A percentile compares a stretch with the other conserved stretches of the same genome.
These are phyloP conservation scores for Onychomys arenicola DNA, from an alignment of 2,797 vertebrate genomes.

Conservation along the genomic window DNA sequence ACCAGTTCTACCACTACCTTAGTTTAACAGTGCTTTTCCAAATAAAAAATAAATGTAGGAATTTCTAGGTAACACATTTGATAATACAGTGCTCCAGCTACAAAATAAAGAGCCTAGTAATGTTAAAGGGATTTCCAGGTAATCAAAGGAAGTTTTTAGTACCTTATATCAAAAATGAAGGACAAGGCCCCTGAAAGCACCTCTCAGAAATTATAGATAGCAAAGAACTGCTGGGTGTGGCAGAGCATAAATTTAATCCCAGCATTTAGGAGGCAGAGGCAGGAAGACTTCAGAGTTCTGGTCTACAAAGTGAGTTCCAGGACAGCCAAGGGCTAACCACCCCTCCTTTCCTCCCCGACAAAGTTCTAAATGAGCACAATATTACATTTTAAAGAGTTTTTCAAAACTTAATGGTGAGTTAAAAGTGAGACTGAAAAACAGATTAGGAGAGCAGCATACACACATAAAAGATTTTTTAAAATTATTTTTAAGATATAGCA, in stretches of 20 bases:
- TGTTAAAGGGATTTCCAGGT: slow-evolving; percentile 9
- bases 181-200: not conserved
- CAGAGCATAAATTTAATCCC: not conserved
- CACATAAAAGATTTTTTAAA: not conserved
- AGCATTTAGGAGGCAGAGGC: not conserved
- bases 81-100: slow-evolving; percentile 20
- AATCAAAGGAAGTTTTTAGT: slow-evolving; percentile 33
- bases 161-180: slow-evolving; percentile 16
- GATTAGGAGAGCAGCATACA: slow-evolving; percentile 16
- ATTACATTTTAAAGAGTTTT: slow-evolving; percentile 48
- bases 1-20: slow-evolving; percentile 9
- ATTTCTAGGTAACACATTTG: slow-evolving; percentile 53
- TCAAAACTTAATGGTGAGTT: not conserved
- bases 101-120: slow-evolving; percentile 46
- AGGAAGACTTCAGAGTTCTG: not conserved
- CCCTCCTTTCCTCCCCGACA: not conserved
- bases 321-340: not conserved
- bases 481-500: slow-evolving; percentile 48
- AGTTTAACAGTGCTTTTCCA: slow-evolving; percentile 1
- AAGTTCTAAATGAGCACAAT: slow-evolving; percentile 19
- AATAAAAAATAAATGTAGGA: slow-evolving; percentile 31
- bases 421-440: slow-evolving; percentile 51
- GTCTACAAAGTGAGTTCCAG: not conserved
- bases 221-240: not conserved
- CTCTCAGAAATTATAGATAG: slow-evolving; percentile 30